These are phyloP conservation scores for Ctenoplectra terminalis DNA, from an alignment of 1,140 invertebrate genomes.

Conservation along the genomic window DNA sequence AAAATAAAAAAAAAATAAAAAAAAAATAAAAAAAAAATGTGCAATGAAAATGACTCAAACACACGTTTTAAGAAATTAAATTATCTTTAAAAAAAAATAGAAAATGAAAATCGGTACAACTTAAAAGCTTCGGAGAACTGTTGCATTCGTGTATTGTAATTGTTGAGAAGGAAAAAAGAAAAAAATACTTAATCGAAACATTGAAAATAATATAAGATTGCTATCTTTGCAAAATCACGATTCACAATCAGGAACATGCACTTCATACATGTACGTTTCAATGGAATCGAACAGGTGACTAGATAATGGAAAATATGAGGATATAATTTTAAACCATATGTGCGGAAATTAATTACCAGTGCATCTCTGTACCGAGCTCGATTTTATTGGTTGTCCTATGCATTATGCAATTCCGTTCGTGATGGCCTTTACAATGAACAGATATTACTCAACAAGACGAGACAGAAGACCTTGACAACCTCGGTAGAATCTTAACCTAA, in stretches of 20 bases:
- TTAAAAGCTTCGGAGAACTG: neutral
- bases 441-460: slow-evolving; percentile 51
- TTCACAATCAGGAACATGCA: neutral
- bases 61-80: too few species aligned
- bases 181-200: too few species aligned
- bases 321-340: neutral
- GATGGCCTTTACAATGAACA: slow-evolving; percentile 48
- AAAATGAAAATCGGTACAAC: neutral
- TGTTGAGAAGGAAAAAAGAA: too few species aligned
- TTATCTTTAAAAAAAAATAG: too few species aligned
- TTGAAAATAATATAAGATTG: neutral
- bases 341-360: slow-evolving; percentile 3
- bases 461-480: slow-evolving; percentile 45
- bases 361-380: neutral
- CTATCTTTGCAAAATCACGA: neutral
- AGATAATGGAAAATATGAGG: neutral
- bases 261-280: neutral
- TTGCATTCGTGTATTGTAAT: neutral
- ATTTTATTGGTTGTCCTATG: slow-evolving; percentile 31
- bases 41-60: too few species aligned
- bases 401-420: slow-evolving; percentile 52
- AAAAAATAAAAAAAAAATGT: too few species aligned
- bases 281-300: neutral
- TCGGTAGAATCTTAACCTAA: slow-evolving; percentile 22
- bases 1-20: too few species aligned